phyloP scores from a whole-genome alignment of 1,140 invertebrate species.

The Solenopsis fugax region DNA sequence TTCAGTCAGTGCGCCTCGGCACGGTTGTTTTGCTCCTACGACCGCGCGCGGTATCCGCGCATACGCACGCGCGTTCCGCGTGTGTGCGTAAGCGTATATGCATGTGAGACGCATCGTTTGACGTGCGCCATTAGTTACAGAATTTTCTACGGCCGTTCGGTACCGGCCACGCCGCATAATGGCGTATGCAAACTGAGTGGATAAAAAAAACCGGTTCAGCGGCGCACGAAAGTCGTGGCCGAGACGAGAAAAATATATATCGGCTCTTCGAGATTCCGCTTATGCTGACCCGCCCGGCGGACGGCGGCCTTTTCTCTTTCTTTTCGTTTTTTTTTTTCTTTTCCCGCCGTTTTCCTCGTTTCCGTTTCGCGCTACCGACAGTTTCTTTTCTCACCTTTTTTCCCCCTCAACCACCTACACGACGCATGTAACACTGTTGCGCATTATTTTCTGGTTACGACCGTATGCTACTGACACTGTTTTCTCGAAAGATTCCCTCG shows the following conservation, averaged over 20 bases:
- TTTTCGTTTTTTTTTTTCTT: background rate
- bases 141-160: conserved; percentile 66
- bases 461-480: background rate
- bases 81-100: background rate
- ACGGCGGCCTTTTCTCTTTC: background rate
- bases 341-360: background rate
- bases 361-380: background rate
- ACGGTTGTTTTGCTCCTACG: background rate
- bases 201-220: conserved; percentile 71
- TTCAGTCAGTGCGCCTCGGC: conserved; percentile 24
- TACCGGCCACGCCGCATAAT: conserved; percentile 58
- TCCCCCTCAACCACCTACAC: background rate
- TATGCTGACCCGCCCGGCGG: background rate
- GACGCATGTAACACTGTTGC: background rate
- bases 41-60: background rate
- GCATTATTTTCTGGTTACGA: conserved; percentile 2
- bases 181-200: conserved; percentile 62
- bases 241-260: conserved; percentile 65
- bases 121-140: conserved; percentile 70
- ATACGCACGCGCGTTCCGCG: background rate
- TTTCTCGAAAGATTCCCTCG: background rate
- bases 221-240: conserved; percentile 64
- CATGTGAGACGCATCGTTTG: conserved; percentile 47
- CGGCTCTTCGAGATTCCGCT: conserved; percentile 57
- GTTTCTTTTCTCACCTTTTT: background rate